Evolutionary conservation across 2,888 invertebrate genomes (phyloP), one percentile per base, ranked within the genome.

Genomic region (Teleogryllus oceanicus): DNA sequence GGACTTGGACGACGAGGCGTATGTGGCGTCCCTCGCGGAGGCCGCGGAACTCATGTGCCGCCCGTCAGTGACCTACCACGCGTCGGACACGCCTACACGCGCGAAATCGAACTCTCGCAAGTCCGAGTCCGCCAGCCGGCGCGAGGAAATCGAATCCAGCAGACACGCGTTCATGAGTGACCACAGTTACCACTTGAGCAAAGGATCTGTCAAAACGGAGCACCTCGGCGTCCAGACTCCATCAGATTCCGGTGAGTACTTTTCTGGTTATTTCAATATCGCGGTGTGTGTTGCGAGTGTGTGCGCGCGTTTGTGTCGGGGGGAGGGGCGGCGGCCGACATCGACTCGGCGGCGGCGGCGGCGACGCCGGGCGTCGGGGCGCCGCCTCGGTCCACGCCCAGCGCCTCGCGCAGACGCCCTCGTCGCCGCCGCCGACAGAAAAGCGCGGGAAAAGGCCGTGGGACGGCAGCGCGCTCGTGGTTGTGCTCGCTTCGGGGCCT

Each of bases 201-300:
- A 89, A 83, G 88, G 88, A 83, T 84, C 86, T 51, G 78, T 83
- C 84, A 84, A 80, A 88, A 88, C 92, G 82, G 93, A 93, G 85
- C 90, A 90, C 84, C 90, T 94, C 79, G 94, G 94, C 84, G 91
- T 95, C 49, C 94, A 95, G 85, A 96, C 96, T 83, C 96, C 96
- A 80, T 96, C 96, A 75, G 96, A 96, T 90, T 96, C 96, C 83
- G 95, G 96, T 92, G 89, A 93, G 93, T 90, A 83, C 16, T 24
- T 21, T 10, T 12, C 49, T 62, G 0, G 4, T 62, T 62, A 5
- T 62, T 62, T 62, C 20, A 5, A 16, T 37, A n/a, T 16, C 78
- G 74, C 37, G 78, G 20, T 74, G 24, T 74, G 24, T 20, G 50
- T 37, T 78, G 50, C 12, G 62, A 51, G 20, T 49, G 8, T 62